Conservation (phyloP, 2,888 invertebrate species). For the Chaetogeoica ovagalla region DNA sequence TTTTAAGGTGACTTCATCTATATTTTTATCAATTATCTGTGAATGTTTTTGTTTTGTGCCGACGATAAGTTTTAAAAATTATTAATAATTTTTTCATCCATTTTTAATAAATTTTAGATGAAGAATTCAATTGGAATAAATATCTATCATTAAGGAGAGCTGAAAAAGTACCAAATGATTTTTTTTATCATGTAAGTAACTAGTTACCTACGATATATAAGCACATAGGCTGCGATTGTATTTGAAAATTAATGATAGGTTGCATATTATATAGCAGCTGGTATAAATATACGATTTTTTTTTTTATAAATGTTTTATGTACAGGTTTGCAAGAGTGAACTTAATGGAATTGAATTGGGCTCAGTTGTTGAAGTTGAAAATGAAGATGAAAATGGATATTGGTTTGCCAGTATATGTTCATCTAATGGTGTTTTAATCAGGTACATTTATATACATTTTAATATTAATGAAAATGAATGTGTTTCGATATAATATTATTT, state of each 20-base stretch:
- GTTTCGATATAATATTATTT: not conserved
- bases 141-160: conserved; percentile 21
- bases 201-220: not conserved
- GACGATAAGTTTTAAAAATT: too few relatives aligned
- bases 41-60: too few relatives aligned
- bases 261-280: too few relatives aligned
- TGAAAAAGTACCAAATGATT: conserved; percentile 35
- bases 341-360: conserved; percentile 33
- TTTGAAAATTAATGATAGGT: too few relatives aligned
- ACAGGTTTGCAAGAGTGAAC: conserved; percentile 41
- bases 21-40: too few relatives aligned
- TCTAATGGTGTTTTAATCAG: conserved; percentile 26
- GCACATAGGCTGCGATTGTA: not conserved
- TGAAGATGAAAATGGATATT: conserved; percentile 35
- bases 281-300: not conserved
- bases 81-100: not conserved
- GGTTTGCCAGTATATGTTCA: conserved; percentile 39
- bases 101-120: conserved; percentile 9
- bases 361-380: conserved; percentile 43
- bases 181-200: conserved; percentile 45
- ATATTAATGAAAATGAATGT: not conserved
- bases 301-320: not conserved
- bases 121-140: conserved; percentile 36
- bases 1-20: too few relatives aligned
- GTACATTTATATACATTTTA: conserved; percentile 1